Base-by-base conservation (phyloP, 2,797 vertebrate genomes). In the Salmo trutta region DNA sequence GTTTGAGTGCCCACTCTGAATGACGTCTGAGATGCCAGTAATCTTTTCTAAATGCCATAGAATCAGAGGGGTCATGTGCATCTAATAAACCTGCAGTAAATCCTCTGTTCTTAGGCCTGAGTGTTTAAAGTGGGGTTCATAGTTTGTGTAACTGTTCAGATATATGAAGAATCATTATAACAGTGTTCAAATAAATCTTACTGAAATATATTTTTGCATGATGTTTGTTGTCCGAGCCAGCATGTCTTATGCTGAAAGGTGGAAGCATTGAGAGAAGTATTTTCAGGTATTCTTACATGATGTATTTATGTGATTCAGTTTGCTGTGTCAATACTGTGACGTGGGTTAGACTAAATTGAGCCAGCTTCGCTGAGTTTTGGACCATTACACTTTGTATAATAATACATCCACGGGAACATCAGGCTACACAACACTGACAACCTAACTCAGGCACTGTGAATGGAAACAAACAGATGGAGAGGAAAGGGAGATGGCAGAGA, bases 1-100 rank as follows among this genome's bases (percentile, higher is more conserved):
- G 31, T 68, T 33, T 68, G 29, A 68, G 66, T 68, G 31, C 66
- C 3, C 66, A 68, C 66, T 36, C 29, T 68, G 66, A 67, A 67
- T 67, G 59, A 68, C 2, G 66, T 68, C 66, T 31, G 27, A 16
- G 29, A 31, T 31, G 16, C 17, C 65, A 19, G 29, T 67, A 14
- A 31, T 68, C 5, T 19, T 68, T 68, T 68, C 14, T 33, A 68
- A 36, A 68, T 8, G 65, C 65, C 29, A 67, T 15, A 7, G 15
- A 31, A 19, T 33, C 29, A 36, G 17, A 8, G 29, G 31, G 15
- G 66, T 47, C 3, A 47, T 47, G 41, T 31, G 29, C 4, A 33
- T 36, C 14, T 14, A 4, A 68, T 33, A 67, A 5, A 27, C 4
- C 8, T 24, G 21, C 65, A 67, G 24, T 67, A 31, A 67, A 31